phyloP scores from a whole-genome alignment of 2,888 invertebrate species.

The Synanthedon tipuliformis region DNA sequence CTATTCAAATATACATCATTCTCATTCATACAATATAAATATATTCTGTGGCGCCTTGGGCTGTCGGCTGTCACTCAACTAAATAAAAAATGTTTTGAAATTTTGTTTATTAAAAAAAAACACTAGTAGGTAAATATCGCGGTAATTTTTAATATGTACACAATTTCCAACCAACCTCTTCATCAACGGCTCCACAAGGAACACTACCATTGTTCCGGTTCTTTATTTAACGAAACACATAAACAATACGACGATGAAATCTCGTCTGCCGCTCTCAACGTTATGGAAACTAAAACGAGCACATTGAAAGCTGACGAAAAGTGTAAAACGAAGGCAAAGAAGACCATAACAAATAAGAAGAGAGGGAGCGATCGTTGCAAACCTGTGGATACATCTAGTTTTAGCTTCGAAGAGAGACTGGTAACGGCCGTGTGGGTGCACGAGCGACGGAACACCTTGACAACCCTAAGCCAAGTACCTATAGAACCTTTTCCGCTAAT shows the following conservation, averaged over 20 bases:
- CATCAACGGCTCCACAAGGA: slow-evolving; percentile 11
- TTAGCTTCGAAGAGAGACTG: slow-evolving; percentile 49
- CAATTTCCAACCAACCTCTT: slow-evolving; percentile 35
- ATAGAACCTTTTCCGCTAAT: too few species aligned
- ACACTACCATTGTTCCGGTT: slow-evolving; percentile 16
- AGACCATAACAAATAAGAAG: not conserved
- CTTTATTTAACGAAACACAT: not conserved
- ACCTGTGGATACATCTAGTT: slow-evolving; percentile 31
- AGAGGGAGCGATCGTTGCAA: not conserved
- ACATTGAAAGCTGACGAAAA: not conserved
- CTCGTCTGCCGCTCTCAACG: not conserved
- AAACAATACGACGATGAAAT: not conserved
- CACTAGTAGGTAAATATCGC: not conserved
- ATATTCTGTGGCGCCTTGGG: too few species aligned
- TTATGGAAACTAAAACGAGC: not conserved
- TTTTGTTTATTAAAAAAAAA: not conserved
- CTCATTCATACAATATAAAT: too few species aligned
- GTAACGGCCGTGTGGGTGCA: slow-evolving; percentile 63
- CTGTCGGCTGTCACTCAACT: too few species aligned
- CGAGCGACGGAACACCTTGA: slow-evolving; percentile 40
- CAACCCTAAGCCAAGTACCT: slow-evolving; percentile 27
- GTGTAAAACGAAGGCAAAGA: not conserved
- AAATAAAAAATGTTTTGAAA: too few species aligned
- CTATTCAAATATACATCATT: too few species aligned
- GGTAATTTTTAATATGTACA: not conserved